These are phyloP conservation scores for Benitochromis conjunctus DNA, from an alignment of 2,113 vertebrate species.

Conservation along the genomic window DNA sequence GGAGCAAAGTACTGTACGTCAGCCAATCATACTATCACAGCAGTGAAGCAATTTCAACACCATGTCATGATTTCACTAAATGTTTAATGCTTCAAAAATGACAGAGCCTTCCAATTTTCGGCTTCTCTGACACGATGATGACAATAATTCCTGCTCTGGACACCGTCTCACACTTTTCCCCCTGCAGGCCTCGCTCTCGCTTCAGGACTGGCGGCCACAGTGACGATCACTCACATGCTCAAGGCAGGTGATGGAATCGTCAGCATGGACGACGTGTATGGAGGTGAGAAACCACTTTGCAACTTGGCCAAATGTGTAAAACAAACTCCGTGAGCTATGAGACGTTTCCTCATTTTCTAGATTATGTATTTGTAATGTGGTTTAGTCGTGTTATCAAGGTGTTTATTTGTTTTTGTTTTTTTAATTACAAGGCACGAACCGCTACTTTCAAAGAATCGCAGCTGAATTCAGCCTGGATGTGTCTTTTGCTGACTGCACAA, in stretches of 20 bases:
- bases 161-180: neutral
- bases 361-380: neutral
- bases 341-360: neutral
- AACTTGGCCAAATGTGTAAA: neutral
- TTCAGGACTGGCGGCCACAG: conserved; percentile 84
- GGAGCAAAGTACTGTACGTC: conserved; percentile 89
- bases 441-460: conserved; percentile 82
- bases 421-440: conserved; percentile 80
- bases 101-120: neutral
- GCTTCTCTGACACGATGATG: neutral
- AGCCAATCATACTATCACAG: neutral
- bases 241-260: conserved; percentile 84
- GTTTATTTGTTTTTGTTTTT: neutral
- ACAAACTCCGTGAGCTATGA: neutral
- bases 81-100: neutral
- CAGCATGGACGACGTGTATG: conserved; percentile 91
- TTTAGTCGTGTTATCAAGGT: neutral
- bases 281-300: conserved; percentile 70
- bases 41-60: neutral
- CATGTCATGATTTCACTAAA: neutral
- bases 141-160: neutral
- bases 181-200: conserved; percentile 82
- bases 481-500: conserved; percentile 81
- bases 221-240: conserved; percentile 85
- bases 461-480: conserved; percentile 75